Conservation (phyloP, 2,888 invertebrate species). For the Drymonia ruficornis region DNA sequence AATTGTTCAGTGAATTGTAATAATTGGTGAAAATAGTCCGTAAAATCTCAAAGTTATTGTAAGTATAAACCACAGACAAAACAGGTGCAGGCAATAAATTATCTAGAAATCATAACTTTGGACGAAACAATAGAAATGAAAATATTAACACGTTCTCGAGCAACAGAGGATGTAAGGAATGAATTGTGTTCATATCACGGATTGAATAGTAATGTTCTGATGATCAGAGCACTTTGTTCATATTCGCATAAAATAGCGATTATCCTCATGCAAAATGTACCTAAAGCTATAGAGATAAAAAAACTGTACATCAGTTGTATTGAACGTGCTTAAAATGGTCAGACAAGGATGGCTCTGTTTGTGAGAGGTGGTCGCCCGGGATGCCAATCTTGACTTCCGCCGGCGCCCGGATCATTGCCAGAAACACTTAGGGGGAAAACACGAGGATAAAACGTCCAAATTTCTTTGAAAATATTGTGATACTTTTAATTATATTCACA, state of each 20-base stretch:
- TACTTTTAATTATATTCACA: conserved; percentile 9
- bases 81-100: background rate
- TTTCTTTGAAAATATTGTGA: conserved; percentile 17
- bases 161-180: conserved; percentile 28
- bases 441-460: conserved; percentile 22
- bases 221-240: conserved; percentile 23
- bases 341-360: conserved; percentile 61
- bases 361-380: conserved; percentile 65
- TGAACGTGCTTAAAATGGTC: conserved; percentile 25
- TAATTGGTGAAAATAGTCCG: no score
- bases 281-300: background rate
- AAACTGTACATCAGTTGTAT: conserved; percentile 15
- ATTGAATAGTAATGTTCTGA: conserved; percentile 28
- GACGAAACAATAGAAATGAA: conserved; percentile 8
- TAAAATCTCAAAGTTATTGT: background rate
- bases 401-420: conserved; percentile 76
- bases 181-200: conserved; percentile 22
- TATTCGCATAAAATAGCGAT: conserved; percentile 3
- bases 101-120: no score
- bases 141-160: conserved; percentile 9
- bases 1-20: no score
- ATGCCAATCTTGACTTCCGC: conserved; percentile 71
- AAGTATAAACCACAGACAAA: background rate
- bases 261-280: conserved; percentile 7
- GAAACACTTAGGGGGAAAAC: conserved; percentile 63